phyloP scores from a whole-genome alignment of 2,113 vertebrate genomes.

The Megaceryle torquata region DNA sequence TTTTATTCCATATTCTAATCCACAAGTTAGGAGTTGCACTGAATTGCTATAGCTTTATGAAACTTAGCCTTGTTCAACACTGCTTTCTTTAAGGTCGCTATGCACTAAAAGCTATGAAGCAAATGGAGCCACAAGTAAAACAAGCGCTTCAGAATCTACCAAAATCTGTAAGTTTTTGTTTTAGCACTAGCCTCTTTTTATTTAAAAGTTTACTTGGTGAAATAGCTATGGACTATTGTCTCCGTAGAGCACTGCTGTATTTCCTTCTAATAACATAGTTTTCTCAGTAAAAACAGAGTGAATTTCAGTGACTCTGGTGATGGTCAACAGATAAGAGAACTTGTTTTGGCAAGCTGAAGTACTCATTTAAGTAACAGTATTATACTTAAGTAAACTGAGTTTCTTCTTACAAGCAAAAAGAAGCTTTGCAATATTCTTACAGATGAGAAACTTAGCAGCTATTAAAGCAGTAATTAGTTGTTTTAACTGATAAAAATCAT shows the following conservation, averaged over 20 bases:
- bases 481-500: not conserved
- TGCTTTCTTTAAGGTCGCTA: constrained; percentile 85
- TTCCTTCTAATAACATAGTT: not conserved
- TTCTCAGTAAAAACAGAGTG: not conserved
- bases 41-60: not conserved
- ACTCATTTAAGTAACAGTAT: not conserved
- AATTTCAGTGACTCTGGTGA: not conserved
- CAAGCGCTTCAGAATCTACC: constrained; percentile 89
- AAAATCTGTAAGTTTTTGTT: constrained; percentile 77
- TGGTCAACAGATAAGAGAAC: not conserved
- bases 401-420: not conserved
- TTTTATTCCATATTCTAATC: not conserved
- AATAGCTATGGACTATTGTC: not conserved
- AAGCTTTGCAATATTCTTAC: not conserved
- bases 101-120: constrained; percentile 86
- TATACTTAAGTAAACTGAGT: not conserved
- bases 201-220: not conserved
- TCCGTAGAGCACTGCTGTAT: not conserved
- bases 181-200: not conserved
- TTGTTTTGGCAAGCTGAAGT: not conserved
- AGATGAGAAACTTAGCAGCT: not conserved
- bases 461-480: not conserved
- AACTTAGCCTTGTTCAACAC: not conserved
- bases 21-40: not conserved
- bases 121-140: constrained; percentile 93